Evolutionary conservation across 2,113 vertebrate species (phyloP).

Genomic region (Ictidomys tridecemlineatus): DNA sequence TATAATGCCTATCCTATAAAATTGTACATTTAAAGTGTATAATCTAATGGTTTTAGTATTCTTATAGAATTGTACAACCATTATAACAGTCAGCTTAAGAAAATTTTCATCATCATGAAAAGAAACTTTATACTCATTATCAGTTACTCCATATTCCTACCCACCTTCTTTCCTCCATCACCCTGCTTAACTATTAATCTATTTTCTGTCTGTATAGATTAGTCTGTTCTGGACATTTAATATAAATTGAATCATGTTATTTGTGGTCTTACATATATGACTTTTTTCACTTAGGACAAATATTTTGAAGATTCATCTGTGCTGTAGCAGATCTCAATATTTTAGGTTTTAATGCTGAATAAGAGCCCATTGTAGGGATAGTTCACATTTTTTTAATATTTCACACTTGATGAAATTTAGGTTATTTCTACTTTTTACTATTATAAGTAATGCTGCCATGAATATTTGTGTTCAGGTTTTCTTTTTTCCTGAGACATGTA

Average conservation of each 20-base stretch:
- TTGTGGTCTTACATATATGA: background rate
- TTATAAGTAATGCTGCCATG: background rate
- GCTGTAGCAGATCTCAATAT: background rate
- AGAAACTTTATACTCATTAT: background rate
- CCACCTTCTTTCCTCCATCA: rapidly evolving
- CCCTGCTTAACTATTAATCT: background rate
- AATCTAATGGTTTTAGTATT: background rate
- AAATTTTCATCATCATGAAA: background rate
- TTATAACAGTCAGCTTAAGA: background rate
- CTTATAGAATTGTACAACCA: background rate
- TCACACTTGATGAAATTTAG: background rate
- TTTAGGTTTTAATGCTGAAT: background rate
- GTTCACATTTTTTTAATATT: slow-evolving; percentile 12
- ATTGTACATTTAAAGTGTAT: background rate
- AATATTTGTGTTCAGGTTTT: background rate
- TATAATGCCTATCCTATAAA: background rate
- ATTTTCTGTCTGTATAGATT: background rate
- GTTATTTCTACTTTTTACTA: background rate
- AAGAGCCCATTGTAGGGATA: background rate
- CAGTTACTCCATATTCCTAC: background rate
- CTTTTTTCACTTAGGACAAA: background rate
- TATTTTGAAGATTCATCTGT: background rate
- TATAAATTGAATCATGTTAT: background rate
- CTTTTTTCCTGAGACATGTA: background rate
- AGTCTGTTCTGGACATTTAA: background rate